phyloP scores from a whole-genome alignment of 2,888 invertebrate genomes.

The Leucophenga maculata region DNA sequence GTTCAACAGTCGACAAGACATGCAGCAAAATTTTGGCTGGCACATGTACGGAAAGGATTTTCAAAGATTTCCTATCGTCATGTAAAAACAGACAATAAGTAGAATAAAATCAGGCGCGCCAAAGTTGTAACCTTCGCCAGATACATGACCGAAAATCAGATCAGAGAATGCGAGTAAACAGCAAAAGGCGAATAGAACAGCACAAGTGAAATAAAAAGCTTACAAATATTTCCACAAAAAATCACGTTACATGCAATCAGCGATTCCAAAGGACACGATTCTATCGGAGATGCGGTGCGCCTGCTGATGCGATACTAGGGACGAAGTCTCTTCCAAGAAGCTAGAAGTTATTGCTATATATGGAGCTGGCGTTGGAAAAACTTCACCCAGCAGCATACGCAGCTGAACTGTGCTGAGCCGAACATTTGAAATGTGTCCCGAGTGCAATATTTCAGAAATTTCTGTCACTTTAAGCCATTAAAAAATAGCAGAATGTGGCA shows the following conservation, averaged over 20 bases:
- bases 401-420: not conserved
- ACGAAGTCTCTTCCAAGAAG: not conserved
- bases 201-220: not conserved
- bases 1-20: not conserved
- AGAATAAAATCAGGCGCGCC: not conserved
- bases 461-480: conserved; percentile 27
- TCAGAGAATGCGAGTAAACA: not conserved
- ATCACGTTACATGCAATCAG: conserved; percentile 25
- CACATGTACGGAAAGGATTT: not conserved
- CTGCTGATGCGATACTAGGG: not conserved
- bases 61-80: conserved; percentile 12
- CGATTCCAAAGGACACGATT: not conserved
- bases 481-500: not conserved
- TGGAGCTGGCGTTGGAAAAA: not conserved
- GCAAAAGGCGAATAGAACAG: too few species aligned
- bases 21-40: not conserved
- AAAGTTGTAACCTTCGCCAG: not conserved
- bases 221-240: conserved; percentile 18
- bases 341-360: not conserved
- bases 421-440: conserved; percentile 25
- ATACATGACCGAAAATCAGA: conserved; percentile 7
- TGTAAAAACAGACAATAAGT: not conserved
- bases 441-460: conserved; percentile 30
- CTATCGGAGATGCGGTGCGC: conserved; percentile 12
- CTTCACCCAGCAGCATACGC: not conserved